Evolutionary conservation across 2,797 vertebrate species (phyloP).

Genomic region (Delichon dasypus): DNA sequence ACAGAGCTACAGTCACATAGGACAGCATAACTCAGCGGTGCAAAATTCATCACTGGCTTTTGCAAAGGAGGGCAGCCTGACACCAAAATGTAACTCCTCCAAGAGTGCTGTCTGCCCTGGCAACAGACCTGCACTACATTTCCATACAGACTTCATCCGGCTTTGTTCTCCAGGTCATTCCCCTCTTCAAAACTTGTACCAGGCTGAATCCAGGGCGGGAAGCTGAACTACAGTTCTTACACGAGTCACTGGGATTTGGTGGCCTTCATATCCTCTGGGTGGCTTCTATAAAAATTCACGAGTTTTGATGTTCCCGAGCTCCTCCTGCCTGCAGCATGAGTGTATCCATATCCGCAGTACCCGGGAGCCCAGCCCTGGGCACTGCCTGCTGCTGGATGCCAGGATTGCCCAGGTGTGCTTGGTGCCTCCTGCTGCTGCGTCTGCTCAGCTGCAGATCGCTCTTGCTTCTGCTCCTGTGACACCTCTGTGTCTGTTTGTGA

Average conservation of each 20-base stretch:
- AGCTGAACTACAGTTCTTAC: background rate
- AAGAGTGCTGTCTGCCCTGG: background rate
- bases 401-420: background rate
- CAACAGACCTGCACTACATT: background rate
- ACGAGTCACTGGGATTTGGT: background rate
- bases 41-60: slow-evolving; percentile 44
- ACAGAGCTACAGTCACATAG: slow-evolving; percentile 53
- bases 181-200: background rate
- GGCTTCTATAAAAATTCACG: background rate
- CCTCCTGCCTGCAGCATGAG: background rate
- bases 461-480: background rate
- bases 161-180: background rate
- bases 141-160: background rate
- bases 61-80: background rate
- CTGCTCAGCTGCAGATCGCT: background rate
- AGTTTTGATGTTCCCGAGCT: background rate
- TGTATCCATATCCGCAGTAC: background rate
- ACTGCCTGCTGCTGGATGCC: background rate
- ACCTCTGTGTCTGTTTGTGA: background rate
- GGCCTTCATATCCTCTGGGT: background rate
- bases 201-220: background rate
- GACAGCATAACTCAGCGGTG: slow-evolving; percentile 21
- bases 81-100: background rate
- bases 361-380: background rate
- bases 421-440: background rate